Base-by-base conservation (phyloP, 2,888 invertebrate species). In the Eilema sororculum region DNA sequence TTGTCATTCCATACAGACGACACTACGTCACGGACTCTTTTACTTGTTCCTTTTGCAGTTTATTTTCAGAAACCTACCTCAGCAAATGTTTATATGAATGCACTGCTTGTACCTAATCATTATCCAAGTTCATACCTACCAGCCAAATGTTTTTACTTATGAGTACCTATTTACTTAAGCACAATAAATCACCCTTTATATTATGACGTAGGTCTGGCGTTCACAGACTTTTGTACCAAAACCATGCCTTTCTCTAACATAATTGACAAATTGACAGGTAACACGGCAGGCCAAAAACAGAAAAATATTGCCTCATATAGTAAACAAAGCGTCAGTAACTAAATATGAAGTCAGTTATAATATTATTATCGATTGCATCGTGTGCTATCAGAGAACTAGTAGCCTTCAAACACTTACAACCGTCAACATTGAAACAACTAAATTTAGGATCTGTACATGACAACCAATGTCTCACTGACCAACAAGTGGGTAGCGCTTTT, bases 401-500 rank as follows among this genome's bases (percentile, higher is more conserved):
- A 37, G 10, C 12, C 10, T 10, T 37, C 33, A 37, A 37, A 37
- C 13, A 16, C 13, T 16, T 41, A 41, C 13, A 41, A 16, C 12
- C 6, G 12, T 25, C 25, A 37, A 22, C 56, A n/a, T 24, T 20
- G 24, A 9, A 60, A 20, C 20, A 41, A 58, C 4, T 25, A 37
- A 24, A 58, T 22, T 8, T 30, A 33, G 33, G 33, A 24, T 28
- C 25, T 33, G 37, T 25, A 12, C 6, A 24, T 37, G 13, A 62
- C 37, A 33, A 69, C 22, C 24, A 8, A 10, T 76, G 81, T 20
- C 67, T 74, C 5, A 69, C 67, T 28, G 68, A 76, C 41, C 24
- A n/a, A 9, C 59, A 79, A 16, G 67, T 60, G 12, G 16, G 67
- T 3, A 65, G 67, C 0, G 52, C 12, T 8, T 79, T 76, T 52